Conservation (phyloP, 2,888 invertebrate species). For the Cacoxenus indagator region DNA sequence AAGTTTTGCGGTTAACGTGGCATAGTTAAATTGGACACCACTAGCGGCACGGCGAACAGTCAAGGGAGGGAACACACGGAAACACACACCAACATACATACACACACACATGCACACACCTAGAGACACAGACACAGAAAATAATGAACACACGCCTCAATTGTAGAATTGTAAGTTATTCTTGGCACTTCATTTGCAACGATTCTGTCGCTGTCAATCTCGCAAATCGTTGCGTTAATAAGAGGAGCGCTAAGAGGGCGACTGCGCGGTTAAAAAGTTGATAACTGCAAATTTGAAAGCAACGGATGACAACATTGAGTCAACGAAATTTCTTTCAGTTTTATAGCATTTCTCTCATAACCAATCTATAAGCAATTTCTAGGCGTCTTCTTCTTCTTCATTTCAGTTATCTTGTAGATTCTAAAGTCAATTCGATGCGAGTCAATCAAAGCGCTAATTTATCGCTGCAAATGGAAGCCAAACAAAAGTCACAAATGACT, state of each 20-base stretch:
- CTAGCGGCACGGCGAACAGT: constrained; percentile 33
- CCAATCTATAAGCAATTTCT: too few species aligned
- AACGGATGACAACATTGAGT: too few species aligned
- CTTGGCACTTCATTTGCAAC: constrained; percentile 6
- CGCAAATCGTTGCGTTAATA: too few species aligned
- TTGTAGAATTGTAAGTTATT: background rate
- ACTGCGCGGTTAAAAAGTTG: too few species aligned
- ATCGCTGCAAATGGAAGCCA: constrained; percentile 11
- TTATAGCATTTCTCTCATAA: too few species aligned
- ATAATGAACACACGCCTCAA: background rate
- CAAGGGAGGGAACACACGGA: constrained; percentile 24
- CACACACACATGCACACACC: constrained; percentile 37
- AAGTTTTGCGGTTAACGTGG: constrained; percentile 51
- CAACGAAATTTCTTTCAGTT: too few species aligned
- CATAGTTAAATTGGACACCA: constrained; percentile 49
- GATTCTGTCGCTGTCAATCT: background rate
- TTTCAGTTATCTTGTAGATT: background rate
- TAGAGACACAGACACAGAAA: background rate
- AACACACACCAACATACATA: constrained; percentile 1
- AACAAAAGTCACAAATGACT: constrained; percentile 9
- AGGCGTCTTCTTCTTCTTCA: background rate
- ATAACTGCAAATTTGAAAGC: too few species aligned
- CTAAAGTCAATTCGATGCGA: too few species aligned
- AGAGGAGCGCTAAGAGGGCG: too few species aligned
- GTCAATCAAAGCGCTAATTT: too few species aligned